Evolutionary conservation across 2,797 vertebrate species (phyloP), one percentile per base, ranked within the genome.

Genomic region (Betta splendens): DNA sequence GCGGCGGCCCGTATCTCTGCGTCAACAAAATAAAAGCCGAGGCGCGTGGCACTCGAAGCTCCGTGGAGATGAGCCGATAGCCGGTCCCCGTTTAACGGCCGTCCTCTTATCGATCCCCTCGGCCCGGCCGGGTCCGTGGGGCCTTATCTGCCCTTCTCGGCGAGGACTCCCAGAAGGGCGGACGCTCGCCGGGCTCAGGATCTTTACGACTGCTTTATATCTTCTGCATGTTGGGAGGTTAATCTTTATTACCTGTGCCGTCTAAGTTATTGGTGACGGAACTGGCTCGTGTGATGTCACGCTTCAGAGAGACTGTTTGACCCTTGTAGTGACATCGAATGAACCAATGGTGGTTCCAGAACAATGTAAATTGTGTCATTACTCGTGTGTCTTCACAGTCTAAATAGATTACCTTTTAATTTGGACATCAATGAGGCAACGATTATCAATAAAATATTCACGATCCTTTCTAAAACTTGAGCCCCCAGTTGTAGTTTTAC

Each of bases 41-140:
- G 75, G 85, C 85, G 80, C 81, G 75, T 66, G 80, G 78, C 85
- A 72, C 62, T 72, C 12, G 66, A 68, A 73, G 49, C 54, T 44
- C 70, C 81, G 71, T 81, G 38, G 32, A 83, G 86, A 89, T 90
- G 77, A 64, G 64, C 35, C 3, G 80, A 86, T 82, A 77, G 36
- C n/a, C n/a, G 53, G 52, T 56, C 72, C 66, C 56, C 63, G 50
- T 76, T 83, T 56, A 75, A 74, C 70, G 47, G 61, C 50, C 51
- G 61, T 69, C 66, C 68, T 71, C 77, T 72, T 77, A 78, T 81
- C 63, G 42, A 66, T 79, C 49, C 32, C 35, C 46, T 52, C 25
- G 3, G 72, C 25, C 11, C 29, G 25, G 22, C 40, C 22, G 8
- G 60, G 48, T 10, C 23, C 54, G 45, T 15, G 48, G 22, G 22